Evolutionary conservation across 1,140 invertebrate species (phyloP).

Genomic region (Hesperophylax magnus): DNA sequence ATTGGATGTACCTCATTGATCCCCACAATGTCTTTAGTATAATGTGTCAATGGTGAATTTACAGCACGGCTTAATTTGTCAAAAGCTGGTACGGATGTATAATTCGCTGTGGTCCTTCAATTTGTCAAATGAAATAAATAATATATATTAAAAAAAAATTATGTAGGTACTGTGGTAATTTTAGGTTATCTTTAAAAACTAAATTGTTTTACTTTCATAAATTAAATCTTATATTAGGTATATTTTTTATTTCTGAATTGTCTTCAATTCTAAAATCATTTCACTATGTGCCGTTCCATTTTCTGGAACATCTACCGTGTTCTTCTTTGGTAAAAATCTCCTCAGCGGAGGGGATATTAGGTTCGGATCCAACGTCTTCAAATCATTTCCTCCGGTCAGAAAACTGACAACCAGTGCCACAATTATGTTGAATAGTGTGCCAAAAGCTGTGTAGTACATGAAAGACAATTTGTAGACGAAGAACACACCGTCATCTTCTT

Average conservation of each 20-base stretch:
- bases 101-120: too few relatives aligned
- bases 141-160: too few relatives aligned
- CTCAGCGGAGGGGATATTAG: slow-evolving; percentile 71
- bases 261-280: slow-evolving; percentile 15
- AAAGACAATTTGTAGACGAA: slow-evolving; percentile 47
- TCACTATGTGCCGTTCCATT: background rate
- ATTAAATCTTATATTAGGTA: too few relatives aligned
- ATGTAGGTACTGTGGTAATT: too few relatives aligned
- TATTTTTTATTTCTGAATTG: background rate
- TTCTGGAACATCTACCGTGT: background rate
- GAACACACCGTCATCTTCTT: slow-evolving; percentile 38
- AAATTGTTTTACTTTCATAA: too few relatives aligned
- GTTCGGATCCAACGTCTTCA: slow-evolving; percentile 72
- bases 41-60: too few relatives aligned
- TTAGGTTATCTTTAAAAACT: too few relatives aligned
- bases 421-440: slow-evolving; percentile 73
- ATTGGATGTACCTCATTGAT: too few relatives aligned
- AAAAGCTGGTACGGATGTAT: too few relatives aligned
- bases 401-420: slow-evolving; percentile 79
- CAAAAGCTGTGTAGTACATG: slow-evolving; percentile 61
- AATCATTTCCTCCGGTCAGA: slow-evolving; percentile 74
- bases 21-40: too few relatives aligned
- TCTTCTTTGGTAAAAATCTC: slow-evolving; percentile 40
- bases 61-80: too few relatives aligned
- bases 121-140: too few relatives aligned